Evolutionary conservation across 2,888 invertebrate genomes (phyloP).

Genomic region (Drosophila prostipennis): DNA sequence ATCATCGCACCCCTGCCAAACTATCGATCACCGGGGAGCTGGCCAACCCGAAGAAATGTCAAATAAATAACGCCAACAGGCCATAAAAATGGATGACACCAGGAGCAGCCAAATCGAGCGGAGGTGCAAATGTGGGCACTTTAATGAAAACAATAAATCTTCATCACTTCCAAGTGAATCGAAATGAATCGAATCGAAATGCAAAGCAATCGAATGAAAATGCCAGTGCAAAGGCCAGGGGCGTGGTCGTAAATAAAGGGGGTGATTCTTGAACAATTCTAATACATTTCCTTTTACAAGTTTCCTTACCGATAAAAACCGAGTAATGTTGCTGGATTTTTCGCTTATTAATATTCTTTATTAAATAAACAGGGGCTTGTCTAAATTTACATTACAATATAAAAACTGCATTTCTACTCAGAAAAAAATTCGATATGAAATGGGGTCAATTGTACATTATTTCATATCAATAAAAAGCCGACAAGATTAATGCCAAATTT

Average conservation of each 20-base stretch:
- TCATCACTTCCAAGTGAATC: conserved; percentile 57
- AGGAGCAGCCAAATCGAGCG: conserved; percentile 36
- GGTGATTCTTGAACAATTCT: neutral
- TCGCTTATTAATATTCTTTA: no score
- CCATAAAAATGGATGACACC: conserved; percentile 52
- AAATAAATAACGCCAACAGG: conserved; percentile 72
- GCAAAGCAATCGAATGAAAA: conserved; percentile 58
- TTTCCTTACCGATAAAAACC: no score
- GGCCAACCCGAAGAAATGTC: conserved; percentile 67
- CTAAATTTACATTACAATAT: no score
- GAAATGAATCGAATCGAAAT: conserved; percentile 33
- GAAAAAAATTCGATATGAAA: no score
- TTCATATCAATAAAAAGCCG: no score
- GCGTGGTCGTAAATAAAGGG: neutral
- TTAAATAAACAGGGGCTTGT: no score
- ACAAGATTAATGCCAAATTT: no score
- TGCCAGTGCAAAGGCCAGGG: conserved; percentile 39
- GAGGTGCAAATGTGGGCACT: conserved; percentile 75
- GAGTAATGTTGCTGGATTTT: no score
- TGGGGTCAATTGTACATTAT: no score
- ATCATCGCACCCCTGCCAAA: conserved; percentile 35
- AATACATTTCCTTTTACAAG: no score
- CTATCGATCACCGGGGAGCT: conserved; percentile 59
- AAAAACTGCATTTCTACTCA: no score
- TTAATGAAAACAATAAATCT: conserved; percentile 77